phyloP scores from a whole-genome alignment of 2,113 vertebrate species.

The Periophthalmodon schlosseri region DNA sequence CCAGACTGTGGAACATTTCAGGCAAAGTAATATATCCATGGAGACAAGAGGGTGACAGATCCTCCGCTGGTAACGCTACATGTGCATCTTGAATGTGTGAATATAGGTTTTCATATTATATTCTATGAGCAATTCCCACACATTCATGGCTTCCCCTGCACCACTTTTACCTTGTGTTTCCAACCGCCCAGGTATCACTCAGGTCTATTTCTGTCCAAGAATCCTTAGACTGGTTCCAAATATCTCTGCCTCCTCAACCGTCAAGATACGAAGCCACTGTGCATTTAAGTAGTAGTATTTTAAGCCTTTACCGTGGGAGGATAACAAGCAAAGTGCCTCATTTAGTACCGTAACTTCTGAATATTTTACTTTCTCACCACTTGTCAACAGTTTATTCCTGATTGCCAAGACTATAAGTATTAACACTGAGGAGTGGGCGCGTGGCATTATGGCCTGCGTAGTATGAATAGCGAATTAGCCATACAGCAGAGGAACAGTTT shows the following conservation, averaged over 20 bases:
- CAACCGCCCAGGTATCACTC: conserved; percentile 12
- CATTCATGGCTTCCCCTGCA: conserved; percentile 16
- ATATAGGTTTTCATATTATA: neutral
- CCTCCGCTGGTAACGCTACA: neutral
- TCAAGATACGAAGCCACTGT: conserved; percentile 21
- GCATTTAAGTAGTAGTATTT: conserved; percentile 51
- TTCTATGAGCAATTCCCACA: conserved; percentile 18
- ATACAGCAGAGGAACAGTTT: conserved; percentile 64
- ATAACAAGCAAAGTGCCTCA: conserved; percentile 46
- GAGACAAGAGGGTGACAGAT: neutral
- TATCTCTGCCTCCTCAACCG: conserved; percentile 34
- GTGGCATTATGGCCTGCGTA: conserved; percentile 44
- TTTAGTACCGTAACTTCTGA: conserved; percentile 54
- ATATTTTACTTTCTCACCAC: conserved; percentile 60
- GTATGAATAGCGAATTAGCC: conserved; percentile 60
- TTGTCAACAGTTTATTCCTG: conserved; percentile 50
- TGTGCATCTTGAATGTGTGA: neutral
- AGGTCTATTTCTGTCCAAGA: conserved; percentile 26
- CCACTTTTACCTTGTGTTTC: conserved; percentile 26
- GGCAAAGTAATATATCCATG: neutral
- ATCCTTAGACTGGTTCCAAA: conserved; percentile 31
- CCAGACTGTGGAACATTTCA: too few relatives aligned
- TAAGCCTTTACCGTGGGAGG: conserved; percentile 41
- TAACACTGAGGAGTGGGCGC: conserved; percentile 53
- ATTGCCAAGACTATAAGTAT: conserved; percentile 42